Evolutionary conservation across 2,888 invertebrate genomes (phyloP).

Genomic region (Cephus nigrinus): DNA sequence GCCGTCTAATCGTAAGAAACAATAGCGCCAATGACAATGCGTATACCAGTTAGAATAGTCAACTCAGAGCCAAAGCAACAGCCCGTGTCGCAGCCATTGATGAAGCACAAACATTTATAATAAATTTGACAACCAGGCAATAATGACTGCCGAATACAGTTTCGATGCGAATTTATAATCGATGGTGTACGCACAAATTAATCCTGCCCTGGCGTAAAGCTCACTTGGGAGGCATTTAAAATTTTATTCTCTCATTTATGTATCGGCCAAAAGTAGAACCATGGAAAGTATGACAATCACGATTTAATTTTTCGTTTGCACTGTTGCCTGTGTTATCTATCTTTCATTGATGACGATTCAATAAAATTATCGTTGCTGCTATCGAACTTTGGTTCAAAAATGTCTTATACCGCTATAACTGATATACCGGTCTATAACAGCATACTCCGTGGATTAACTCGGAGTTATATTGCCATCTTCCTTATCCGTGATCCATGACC

Average conservation of each 20-base stretch:
- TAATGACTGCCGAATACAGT: conserved; percentile 47
- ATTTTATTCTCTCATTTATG: neutral
- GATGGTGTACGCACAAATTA: conserved; percentile 35
- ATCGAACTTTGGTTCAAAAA: neutral
- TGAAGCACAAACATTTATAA: conserved; percentile 31
- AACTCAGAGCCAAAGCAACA: neutral
- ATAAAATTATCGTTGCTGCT: neutral
- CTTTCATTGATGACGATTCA: neutral
- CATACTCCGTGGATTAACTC: conserved; percentile 18
- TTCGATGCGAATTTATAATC: conserved; percentile 50
- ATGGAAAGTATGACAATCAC: neutral
- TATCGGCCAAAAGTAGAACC: neutral
- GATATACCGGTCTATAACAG: neutral
- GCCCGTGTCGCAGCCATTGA: neutral
- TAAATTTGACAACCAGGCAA: conserved; percentile 48
- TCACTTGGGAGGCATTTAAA: neutral
- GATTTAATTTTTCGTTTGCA: neutral
- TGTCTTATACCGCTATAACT: neutral
- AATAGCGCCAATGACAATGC: neutral
- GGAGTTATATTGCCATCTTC: conserved; percentile 25
- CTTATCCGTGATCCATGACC: conserved; percentile 30
- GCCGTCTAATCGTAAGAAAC: neutral
- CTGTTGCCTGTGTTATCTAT: neutral
- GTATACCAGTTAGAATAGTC: neutral
- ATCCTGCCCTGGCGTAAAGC: neutral